Percentiles rank a stretch among this genome's conserved stretches.
phyloP scores from a whole-genome alignment of 2,888 invertebrate species.

The Cremastinae sp. region DNA sequence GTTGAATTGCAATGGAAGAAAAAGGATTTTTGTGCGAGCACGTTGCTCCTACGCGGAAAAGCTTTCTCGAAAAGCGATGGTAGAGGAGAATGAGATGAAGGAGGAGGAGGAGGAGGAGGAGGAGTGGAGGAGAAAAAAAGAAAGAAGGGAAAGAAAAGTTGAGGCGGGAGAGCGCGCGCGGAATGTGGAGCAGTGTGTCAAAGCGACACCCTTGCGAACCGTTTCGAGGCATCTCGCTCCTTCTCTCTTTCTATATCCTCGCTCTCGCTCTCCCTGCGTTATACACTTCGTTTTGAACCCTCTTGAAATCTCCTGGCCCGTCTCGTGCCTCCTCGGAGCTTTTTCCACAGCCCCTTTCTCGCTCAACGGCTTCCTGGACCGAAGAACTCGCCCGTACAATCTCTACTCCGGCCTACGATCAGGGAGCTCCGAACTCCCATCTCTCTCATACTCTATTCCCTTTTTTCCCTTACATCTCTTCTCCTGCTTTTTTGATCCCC shows the following conservation, averaged over 20 bases:
- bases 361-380: conserved; percentile 48
- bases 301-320: conserved; percentile 27
- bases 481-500: conserved; percentile 30
- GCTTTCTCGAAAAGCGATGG: conserved; percentile 5
- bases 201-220: conserved; percentile 72
- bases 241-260: conserved; percentile 7
- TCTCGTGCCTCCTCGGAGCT: conserved; percentile 4
- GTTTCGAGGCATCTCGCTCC: conserved; percentile 46
- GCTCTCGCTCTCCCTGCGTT: conserved; percentile 2
- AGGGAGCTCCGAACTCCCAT: conserved; percentile 24
- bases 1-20: conserved; percentile 10
- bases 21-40: conserved; percentile 20
- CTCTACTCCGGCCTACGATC: conserved; percentile 42
- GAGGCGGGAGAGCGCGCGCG: conserved; percentile 44
- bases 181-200: conserved; percentile 78
- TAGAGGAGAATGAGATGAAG: conserved; percentile 7
- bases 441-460: conserved; percentile 23
- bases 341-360: conserved; percentile 50
- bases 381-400: conserved; percentile 35
- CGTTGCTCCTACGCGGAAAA: conserved; percentile 24
- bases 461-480: conserved; percentile 39
- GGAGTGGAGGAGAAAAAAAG: conserved; percentile 15
- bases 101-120: background rate
- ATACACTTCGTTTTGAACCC: conserved; percentile 18
- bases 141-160: conserved; percentile 17